These are phyloP conservation scores for Laupala kohalensis DNA, from an alignment of 1,140 invertebrate species.

Conservation along the genomic window DNA sequence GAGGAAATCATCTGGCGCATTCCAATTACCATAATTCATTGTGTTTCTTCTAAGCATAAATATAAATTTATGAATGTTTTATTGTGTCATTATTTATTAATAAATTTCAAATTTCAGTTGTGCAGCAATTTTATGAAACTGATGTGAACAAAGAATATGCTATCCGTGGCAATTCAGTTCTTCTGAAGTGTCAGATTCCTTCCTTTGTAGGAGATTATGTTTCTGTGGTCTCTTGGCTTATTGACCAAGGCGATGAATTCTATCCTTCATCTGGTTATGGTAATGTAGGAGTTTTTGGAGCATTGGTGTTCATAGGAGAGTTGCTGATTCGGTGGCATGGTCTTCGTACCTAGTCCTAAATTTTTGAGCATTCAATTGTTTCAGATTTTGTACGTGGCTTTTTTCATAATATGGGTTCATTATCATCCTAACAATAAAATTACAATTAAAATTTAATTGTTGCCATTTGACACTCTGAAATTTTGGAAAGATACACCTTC, in stretches of 20 bases:
- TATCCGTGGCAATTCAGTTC: conserved; percentile 78
- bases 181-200: conserved; percentile 83
- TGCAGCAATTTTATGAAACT: conserved; percentile 72
- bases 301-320: background rate
- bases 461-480: no score
- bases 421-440: no score
- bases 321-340: background rate
- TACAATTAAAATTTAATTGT: no score
- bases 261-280: conserved; percentile 26
- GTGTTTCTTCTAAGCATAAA: no score
- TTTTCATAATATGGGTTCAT: no score
- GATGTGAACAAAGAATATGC: conserved; percentile 85
- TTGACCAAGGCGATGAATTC: conserved; percentile 56
- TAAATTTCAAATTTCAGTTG: conserved; percentile 45
- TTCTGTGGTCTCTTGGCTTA: conserved; percentile 75
- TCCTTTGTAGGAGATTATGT: conserved; percentile 88
- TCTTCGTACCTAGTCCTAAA: background rate
- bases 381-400: no score
- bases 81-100: no score
- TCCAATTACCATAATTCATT: no score
- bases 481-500: no score
- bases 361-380: conserved; percentile 71
- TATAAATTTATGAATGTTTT: no score
- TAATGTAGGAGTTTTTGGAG: conserved; percentile 4
- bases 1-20: no score